These are phyloP conservation scores for Rotaria sp. DNA, from an alignment of 2,888 invertebrate species.

Conservation along the genomic window DNA sequence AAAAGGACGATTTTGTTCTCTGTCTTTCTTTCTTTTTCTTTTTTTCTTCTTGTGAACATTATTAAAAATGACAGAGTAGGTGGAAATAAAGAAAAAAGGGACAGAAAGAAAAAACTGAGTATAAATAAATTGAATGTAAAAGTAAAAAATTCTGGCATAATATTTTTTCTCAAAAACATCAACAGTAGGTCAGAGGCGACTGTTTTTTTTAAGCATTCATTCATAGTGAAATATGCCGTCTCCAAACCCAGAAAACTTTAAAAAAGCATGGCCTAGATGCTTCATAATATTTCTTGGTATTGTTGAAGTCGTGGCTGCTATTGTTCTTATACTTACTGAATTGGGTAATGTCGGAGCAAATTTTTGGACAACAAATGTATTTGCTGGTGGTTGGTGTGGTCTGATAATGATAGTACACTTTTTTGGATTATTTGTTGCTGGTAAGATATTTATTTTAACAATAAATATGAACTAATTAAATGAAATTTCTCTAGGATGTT, in stretches of 20 bases:
- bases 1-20: background rate
- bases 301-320: background rate
- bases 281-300: background rate
- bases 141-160: background rate
- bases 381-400: slow-evolving; percentile 24
- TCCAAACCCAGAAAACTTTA: background rate
- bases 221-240: background rate
- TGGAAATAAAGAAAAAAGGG: background rate
- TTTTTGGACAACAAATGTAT: slow-evolving; percentile 16
- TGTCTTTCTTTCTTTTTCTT: background rate
- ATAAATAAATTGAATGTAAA: background rate
- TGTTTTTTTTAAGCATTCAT: background rate
- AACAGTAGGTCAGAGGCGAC: background rate
- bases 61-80: background rate
- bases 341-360: background rate
- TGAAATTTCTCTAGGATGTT: background rate
- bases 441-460: background rate
- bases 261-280: background rate
- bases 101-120: background rate
- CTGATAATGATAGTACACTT: background rate
- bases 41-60: background rate
- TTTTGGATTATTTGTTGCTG: background rate
- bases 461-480: background rate
- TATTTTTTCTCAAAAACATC: background rate
- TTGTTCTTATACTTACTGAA: background rate